Evolutionary conservation across 2,113 vertebrate genomes (phyloP).

Genomic region (Hirundichthys speculiger): DNA sequence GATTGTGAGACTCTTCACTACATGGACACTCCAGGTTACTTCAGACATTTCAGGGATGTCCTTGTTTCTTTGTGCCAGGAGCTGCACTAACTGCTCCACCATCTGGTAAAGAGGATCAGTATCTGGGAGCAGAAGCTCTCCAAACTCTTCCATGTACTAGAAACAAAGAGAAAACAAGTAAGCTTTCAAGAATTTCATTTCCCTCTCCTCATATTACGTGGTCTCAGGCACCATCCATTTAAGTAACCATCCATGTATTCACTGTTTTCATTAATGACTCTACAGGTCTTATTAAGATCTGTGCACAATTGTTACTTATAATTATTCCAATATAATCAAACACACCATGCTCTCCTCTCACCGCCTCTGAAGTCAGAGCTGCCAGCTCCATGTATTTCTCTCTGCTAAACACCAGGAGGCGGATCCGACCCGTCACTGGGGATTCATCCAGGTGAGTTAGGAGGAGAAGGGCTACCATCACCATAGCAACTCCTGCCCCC

Average conservation of each 20-base stretch:
- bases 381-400: constrained; percentile 89
- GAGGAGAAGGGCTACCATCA: constrained; percentile 84
- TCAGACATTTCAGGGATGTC: constrained; percentile 86
- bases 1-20: constrained; percentile 84
- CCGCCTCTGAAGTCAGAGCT: constrained; percentile 84
- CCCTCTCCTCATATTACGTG: not conserved
- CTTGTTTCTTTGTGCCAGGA: constrained; percentile 87
- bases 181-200: not conserved
- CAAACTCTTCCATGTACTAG: constrained; percentile 89
- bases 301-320: not conserved
- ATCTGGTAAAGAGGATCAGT: constrained; percentile 83
- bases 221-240: not conserved
- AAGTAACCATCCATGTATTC: not conserved
- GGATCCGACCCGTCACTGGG: constrained; percentile 89
- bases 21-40: constrained; percentile 86
- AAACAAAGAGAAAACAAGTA: not conserved
- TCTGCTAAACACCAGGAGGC: constrained; percentile 87
- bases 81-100: constrained; percentile 83
- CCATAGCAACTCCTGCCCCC: constrained; percentile 73
- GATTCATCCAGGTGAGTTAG: constrained; percentile 92
- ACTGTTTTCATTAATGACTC: not conserved
- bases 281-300: not conserved
- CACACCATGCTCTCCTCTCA: constrained; percentile 68
- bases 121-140: constrained; percentile 81
- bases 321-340: not conserved